Conservation (phyloP, 2,888 invertebrate genomes). For the Plagodis pulveraria region DNA sequence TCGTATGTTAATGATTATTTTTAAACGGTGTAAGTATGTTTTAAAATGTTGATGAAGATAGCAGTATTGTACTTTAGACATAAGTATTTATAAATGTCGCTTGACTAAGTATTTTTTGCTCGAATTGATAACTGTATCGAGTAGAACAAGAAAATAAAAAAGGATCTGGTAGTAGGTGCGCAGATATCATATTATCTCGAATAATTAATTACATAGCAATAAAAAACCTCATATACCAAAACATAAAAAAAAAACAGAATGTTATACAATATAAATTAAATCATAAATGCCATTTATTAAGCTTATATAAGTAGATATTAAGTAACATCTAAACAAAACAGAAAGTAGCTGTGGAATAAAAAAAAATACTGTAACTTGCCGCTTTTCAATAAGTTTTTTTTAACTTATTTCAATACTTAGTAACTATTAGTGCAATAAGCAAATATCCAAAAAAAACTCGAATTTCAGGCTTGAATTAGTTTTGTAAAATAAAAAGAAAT, state of each 20-base stretch:
- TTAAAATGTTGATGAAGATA: constrained; percentile 60
- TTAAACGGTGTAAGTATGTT: constrained; percentile 64
- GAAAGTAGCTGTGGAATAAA: constrained; percentile 9
- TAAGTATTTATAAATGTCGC: constrained; percentile 63
- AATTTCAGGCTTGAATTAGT: constrained; percentile 37
- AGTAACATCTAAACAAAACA: constrained; percentile 7
- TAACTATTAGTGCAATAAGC: constrained; percentile 50
- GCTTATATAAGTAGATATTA: constrained; percentile 12
- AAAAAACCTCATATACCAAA: not conserved
- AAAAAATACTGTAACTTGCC: constrained; percentile 14
- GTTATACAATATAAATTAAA: constrained; percentile 1
- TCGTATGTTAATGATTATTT: constrained; percentile 67
- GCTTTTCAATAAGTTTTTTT: constrained; percentile 9
- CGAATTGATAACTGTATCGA: constrained; percentile 17
- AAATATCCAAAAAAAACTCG: constrained; percentile 44
- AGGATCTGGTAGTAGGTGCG: constrained; percentile 13
- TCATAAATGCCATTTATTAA: constrained; percentile 17
- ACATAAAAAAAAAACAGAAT: not conserved
- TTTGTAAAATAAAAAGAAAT: constrained; percentile 59
- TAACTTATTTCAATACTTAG: constrained; percentile 13
- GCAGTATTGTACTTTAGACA: constrained; percentile 70
- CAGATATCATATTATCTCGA: not conserved
- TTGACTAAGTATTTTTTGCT: constrained; percentile 29
- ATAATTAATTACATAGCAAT: constrained; percentile 7
- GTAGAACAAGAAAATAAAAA: constrained; percentile 2